These are phyloP conservation scores for Geodia barretti DNA, from an alignment of 37 sponge, comb jelly and placozoan genomes.

Conservation along the genomic window DNA sequence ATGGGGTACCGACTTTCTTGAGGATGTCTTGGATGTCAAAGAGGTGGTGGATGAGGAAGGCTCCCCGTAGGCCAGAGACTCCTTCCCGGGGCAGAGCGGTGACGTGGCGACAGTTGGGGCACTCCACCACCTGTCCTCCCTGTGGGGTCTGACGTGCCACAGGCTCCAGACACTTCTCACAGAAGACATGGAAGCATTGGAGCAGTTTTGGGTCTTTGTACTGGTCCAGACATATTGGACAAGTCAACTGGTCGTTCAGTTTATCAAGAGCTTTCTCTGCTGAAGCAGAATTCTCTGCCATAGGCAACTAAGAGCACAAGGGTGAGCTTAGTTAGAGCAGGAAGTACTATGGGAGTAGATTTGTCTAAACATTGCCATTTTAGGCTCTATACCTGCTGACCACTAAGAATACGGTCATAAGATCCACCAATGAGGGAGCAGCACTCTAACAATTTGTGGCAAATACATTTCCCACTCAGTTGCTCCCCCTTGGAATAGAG, in stretches of 20 bases:
- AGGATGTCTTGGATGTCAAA: slow-evolving; percentile 31
- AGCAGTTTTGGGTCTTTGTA: slow-evolving; percentile 48
- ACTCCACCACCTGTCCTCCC: slow-evolving; percentile 20
- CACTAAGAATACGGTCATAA: too few species aligned
- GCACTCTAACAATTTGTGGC: too few species aligned
- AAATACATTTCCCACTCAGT: too few species aligned
- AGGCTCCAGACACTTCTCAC: slow-evolving; percentile 19
- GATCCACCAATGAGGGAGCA: too few species aligned
- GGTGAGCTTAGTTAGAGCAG: too few species aligned
- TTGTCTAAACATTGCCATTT: too few species aligned
- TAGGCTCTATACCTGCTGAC: neutral
- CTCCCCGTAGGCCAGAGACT: slow-evolving; percentile 45
- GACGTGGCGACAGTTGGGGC: slow-evolving; percentile 57
- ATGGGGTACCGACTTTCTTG: neutral
- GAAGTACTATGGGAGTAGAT: too few species aligned
- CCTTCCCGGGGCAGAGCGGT: slow-evolving; percentile 35
- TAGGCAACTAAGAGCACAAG: too few species aligned
- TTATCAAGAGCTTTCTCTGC: slow-evolving; percentile 30
- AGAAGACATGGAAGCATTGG: slow-evolving; percentile 49
- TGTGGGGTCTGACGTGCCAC: slow-evolving; percentile 10
- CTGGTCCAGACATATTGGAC: slow-evolving; percentile 26
- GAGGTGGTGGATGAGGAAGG: slow-evolving; percentile 65
- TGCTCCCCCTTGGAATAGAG: too few species aligned
- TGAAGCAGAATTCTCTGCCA: too few species aligned
- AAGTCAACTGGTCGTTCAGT: slow-evolving; percentile 20